Evolutionary conservation across 2,888 invertebrate species (phyloP).

Genomic region (Rhingia campestris): DNA sequence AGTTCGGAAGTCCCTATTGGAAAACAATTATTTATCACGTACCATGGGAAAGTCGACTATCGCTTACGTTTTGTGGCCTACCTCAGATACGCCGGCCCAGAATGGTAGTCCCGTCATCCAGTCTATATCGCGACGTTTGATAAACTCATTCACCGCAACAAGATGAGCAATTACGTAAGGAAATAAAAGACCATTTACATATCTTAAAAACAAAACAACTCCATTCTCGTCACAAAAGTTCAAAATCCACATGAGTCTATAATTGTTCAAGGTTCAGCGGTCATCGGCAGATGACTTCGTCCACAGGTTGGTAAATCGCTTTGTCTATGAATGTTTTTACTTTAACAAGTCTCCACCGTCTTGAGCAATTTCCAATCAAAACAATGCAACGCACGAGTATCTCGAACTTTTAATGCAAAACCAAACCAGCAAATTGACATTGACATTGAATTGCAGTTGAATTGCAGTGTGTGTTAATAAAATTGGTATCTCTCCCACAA

Average conservation of each 20-base stretch:
- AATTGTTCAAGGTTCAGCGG: not conserved
- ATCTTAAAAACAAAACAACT: too few relatives aligned
- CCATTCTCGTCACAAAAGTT: not conserved
- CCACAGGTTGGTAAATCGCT: not conserved
- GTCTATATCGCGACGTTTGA: too few relatives aligned
- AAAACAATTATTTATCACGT: too few relatives aligned
- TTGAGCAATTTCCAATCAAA: slow-evolving; percentile 11
- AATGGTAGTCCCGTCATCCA: too few relatives aligned
- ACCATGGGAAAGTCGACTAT: too few relatives aligned
- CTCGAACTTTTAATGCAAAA: not conserved
- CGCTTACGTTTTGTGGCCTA: too few relatives aligned
- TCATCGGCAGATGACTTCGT: not conserved
- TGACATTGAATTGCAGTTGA: slow-evolving; percentile 63
- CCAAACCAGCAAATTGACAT: slow-evolving; percentile 46
- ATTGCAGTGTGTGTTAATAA: slow-evolving; percentile 49
- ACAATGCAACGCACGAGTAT: not conserved
- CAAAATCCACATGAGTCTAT: not conserved
- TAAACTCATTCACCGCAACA: too few relatives aligned
- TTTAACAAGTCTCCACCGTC: not conserved
- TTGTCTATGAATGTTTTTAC: not conserved
- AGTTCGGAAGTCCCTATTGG: too few relatives aligned
- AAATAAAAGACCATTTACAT: too few relatives aligned
- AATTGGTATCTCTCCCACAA: slow-evolving; percentile 32
- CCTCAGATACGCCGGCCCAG: too few relatives aligned
- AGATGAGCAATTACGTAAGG: too few relatives aligned